phyloP scores from a whole-genome alignment of 2,797 vertebrate genomes.

The Xerus rutilus region DNA sequence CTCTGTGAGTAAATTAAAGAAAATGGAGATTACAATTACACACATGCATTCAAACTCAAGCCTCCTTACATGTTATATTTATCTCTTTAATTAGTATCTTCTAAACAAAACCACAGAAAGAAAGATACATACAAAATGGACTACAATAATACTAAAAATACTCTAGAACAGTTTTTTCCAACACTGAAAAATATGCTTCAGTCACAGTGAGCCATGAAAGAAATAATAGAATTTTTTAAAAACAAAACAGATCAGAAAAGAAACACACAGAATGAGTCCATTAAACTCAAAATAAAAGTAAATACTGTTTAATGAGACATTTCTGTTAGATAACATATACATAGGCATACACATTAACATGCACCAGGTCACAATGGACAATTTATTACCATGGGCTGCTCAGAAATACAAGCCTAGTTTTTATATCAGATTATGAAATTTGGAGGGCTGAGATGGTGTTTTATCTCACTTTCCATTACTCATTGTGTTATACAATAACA shows the following conservation, averaged over 20 bases:
- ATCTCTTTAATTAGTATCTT: not conserved
- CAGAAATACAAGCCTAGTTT: not conserved
- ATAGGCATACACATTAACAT: not conserved
- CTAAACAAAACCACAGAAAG: not conserved
- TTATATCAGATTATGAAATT: not conserved
- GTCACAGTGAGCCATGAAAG: not conserved
- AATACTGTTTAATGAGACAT: not conserved
- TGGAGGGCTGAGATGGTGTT: not conserved
- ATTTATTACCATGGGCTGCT: not conserved
- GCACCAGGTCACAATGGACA: not conserved
- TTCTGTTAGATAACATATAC: not conserved
- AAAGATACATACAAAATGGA: not conserved
- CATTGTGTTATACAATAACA: not conserved
- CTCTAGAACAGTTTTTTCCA: not conserved
- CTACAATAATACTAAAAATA: not conserved
- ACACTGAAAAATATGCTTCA: constrained; percentile 9
- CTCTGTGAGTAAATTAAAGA: constrained; percentile 78
- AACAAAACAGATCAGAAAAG: not conserved
- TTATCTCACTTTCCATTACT: not conserved
- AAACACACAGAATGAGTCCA: not conserved
- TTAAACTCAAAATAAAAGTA: not conserved
- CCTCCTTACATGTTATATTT: not conserved
- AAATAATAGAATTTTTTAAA: not conserved
- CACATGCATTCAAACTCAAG: not conserved
- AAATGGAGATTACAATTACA: not conserved